Evolutionary conservation across 2,888 invertebrate species (phyloP).

Genomic region (Calliphora vomitoria): DNA sequence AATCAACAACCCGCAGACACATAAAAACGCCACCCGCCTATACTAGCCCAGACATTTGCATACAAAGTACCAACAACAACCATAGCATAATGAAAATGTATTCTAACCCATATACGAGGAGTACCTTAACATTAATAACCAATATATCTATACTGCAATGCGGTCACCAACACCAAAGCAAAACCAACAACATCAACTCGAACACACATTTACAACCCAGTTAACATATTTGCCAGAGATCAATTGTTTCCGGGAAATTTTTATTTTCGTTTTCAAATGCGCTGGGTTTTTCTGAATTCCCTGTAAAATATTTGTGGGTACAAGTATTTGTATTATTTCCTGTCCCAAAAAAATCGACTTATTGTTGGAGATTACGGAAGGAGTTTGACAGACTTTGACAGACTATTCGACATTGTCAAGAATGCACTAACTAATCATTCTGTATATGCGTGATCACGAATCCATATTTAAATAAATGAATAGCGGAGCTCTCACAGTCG

Average conservation of each 20-base stretch:
- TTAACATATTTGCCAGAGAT: neutral
- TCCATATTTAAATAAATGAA: too few species aligned
- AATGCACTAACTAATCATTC: too few species aligned
- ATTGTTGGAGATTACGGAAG: too few species aligned
- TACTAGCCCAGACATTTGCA: conserved; percentile 45
- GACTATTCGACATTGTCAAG: too few species aligned
- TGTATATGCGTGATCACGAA: too few species aligned
- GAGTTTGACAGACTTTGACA: too few species aligned
- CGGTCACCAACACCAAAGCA: conserved; percentile 68
- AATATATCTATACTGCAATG: conserved; percentile 72
- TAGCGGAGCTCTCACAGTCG: too few species aligned
- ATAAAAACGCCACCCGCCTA: conserved; percentile 45
- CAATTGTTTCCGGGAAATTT: neutral
- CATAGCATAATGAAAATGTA: conserved; percentile 38
- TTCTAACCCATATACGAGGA: conserved; percentile 65
- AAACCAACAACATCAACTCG: neutral
- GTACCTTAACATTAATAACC: conserved; percentile 66
- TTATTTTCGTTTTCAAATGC: too few species aligned
- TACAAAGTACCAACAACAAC: conserved; percentile 19
- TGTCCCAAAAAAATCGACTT: too few species aligned
- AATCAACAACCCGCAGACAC: conserved; percentile 20
- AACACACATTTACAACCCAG: conserved; percentile 11
- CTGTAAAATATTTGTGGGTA: too few species aligned
- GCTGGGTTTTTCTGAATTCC: too few species aligned
- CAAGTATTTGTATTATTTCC: too few species aligned